Evolutionary conservation across 2,888 invertebrate genomes (phyloP), one percentile per base, ranked within the genome.

Genomic region (Oxyteleia sp.): DNA sequence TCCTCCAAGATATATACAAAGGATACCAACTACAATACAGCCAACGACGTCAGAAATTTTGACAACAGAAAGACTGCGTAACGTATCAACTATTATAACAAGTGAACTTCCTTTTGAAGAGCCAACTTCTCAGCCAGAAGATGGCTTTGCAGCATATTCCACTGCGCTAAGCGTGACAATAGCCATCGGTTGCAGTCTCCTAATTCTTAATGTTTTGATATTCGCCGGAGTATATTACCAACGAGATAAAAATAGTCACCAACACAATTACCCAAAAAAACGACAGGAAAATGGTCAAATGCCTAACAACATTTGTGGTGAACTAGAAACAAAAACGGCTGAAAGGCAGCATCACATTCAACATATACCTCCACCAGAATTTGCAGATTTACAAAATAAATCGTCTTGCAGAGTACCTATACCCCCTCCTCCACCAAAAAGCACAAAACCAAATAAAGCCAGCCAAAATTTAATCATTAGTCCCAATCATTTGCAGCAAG

Each of bases 211-310:
- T 92, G 97, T 98, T 51, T 94, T 98, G 26, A 98, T 99, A 90
- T 98, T 98, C 91, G 98, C 98, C 66, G 98, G 98, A 2, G 98
- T 98, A 0, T 98, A 98, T 93, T 98, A 98, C 91, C 98, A 98
- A 91, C 95, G 97, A 66, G 97, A 97, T 91, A 97, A 97, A 93
- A 96, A 96, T 83, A 95, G 96, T 49, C 92, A 92, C 78, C 90
- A 90, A 32, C 87, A 88, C 45, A 84, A 32, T 26, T 92, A 93
- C 41, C 91, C 93, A 20, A 94, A 97, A 91, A 96, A 97, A 89
- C 95, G 97, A 38, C 96, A 96, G 84, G 97, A 97, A 91, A 97
- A 97, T 88, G 97, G 97, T 0, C 97, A 97, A 92, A 97, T 97
- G 96, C 97, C 97, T 5, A 97, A 97, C 91, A 97, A 96, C 89